Percentiles rank a stretch among this genome's conserved stretches.
Conservation (phyloP, 2,797 vertebrate species). For the Protonibea diacanthus region DNA sequence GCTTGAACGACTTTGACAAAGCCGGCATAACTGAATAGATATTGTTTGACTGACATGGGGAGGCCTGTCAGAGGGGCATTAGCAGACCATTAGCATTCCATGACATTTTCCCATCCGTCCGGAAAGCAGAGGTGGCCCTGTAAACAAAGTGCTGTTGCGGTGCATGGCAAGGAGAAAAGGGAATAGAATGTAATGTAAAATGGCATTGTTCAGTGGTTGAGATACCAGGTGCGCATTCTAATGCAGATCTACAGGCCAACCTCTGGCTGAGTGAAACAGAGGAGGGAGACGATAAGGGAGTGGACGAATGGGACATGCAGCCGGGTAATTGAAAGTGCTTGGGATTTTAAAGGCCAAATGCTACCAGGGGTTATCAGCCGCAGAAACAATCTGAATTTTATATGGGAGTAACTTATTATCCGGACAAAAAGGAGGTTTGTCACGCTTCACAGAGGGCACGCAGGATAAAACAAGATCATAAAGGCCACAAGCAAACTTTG, state of each 20-base stretch:
- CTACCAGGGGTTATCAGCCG: conserved; percentile 79
- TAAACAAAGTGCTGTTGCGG: conserved; percentile 77
- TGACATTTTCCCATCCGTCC: conserved; percentile 83
- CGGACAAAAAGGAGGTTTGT: conserved; percentile 68
- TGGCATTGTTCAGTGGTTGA: conserved; percentile 72
- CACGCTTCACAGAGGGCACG: conserved; percentile 58
- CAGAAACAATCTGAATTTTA: conserved; percentile 80
- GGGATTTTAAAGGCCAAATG: conserved; percentile 83
- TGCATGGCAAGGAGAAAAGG: conserved; percentile 72
- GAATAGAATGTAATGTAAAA: conserved; percentile 80
- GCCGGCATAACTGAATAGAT: conserved; percentile 61
- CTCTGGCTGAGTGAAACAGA: conserved; percentile 73
- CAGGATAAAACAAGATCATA: conserved; percentile 71
- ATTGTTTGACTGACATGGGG: conserved; percentile 75
- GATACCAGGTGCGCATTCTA: conserved; percentile 80
- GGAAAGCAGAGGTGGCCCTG: conserved; percentile 72
- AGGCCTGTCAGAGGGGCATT: conserved; percentile 71
- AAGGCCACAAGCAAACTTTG: conserved; percentile 73
- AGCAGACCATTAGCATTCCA: conserved; percentile 82
- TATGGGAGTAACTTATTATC: conserved; percentile 78
- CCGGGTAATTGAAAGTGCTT: conserved; percentile 79
- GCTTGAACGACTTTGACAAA: conserved; percentile 69
- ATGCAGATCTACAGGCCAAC: conserved; percentile 74
- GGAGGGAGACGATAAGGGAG: conserved; percentile 74
- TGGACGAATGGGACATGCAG: conserved; percentile 68